These are phyloP conservation scores for Meandrina meandrites DNA, from an alignment of 92 coral and sea anemone genomes.

Conservation along the genomic window DNA sequence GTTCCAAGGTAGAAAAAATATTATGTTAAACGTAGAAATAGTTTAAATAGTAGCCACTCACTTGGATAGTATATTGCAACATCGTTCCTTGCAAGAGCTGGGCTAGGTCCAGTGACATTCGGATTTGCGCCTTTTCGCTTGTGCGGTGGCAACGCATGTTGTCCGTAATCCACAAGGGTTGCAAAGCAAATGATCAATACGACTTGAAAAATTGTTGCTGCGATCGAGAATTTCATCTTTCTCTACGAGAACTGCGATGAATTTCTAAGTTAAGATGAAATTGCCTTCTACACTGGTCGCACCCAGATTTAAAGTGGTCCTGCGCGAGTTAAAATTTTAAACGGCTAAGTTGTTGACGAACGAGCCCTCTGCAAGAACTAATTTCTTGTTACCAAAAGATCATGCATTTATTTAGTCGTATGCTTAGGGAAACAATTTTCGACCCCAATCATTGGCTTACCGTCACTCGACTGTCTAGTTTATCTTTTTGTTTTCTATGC, in stretches of 20 bases:
- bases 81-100: background rate
- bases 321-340: too few relatives aligned
- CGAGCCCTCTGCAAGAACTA: too few relatives aligned
- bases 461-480: too few relatives aligned
- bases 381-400: too few relatives aligned
- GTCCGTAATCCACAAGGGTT: constrained; percentile 65
- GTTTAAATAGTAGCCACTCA: background rate
- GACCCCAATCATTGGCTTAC: too few relatives aligned
- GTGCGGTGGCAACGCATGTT: constrained; percentile 55
- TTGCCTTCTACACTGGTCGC: background rate
- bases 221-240: constrained; percentile 63
- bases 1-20: too few relatives aligned
- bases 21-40: too few relatives aligned
- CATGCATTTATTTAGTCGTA: too few relatives aligned
- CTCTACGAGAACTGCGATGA: background rate
- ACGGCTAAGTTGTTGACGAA: too few relatives aligned
- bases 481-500: too few relatives aligned
- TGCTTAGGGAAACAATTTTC: too few relatives aligned
- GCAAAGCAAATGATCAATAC: constrained; percentile 64
- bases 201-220: constrained; percentile 57
- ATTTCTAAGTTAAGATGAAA: too few relatives aligned
- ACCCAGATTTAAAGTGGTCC: background rate
- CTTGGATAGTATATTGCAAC: background rate
- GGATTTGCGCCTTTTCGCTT: background rate
- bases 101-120: background rate